Percentiles rank a stretch among this genome's conserved stretches.
phyloP scores from a whole-genome alignment of 2,888 invertebrate species.

The Portevinia maculata region DNA sequence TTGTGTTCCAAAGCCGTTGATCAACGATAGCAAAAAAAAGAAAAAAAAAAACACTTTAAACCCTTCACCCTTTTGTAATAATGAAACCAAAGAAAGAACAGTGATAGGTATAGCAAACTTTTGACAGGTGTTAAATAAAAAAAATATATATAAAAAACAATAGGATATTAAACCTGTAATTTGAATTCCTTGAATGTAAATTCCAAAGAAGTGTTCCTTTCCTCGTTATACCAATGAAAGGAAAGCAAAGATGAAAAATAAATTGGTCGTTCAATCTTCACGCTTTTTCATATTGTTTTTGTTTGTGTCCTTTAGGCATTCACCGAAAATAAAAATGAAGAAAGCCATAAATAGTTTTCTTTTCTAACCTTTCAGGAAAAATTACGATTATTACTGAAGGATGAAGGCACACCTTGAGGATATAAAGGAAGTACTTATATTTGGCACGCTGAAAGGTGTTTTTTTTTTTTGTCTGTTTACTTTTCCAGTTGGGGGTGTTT shows the following conservation, averaged over 20 bases:
- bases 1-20: too few species aligned
- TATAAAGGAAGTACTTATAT: conserved; percentile 21
- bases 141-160: too few species aligned
- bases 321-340: not conserved
- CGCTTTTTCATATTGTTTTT: conserved; percentile 29
- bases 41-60: not conserved
- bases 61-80: not conserved
- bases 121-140: conserved; percentile 19
- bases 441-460: not conserved
- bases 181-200: conserved; percentile 18
- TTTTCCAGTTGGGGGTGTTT: conserved; percentile 4
- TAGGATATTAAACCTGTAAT: conserved; percentile 7
- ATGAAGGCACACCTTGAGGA: conserved; percentile 29
- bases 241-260: conserved; percentile 17
- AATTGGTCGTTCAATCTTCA: conserved; percentile 23
- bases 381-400: conserved; percentile 25
- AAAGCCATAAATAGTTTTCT: conserved; percentile 17
- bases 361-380: conserved; percentile 6
- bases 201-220: not conserved
- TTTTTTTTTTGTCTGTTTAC: conserved; percentile 26
- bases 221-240: not conserved
- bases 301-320: conserved; percentile 6
- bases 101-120: conserved; percentile 11
- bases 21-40: too few species aligned
- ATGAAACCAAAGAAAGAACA: conserved; percentile 9